phyloP scores from a whole-genome alignment of 2,797 vertebrate genomes.

The Eurystomus glaucurus region DNA sequence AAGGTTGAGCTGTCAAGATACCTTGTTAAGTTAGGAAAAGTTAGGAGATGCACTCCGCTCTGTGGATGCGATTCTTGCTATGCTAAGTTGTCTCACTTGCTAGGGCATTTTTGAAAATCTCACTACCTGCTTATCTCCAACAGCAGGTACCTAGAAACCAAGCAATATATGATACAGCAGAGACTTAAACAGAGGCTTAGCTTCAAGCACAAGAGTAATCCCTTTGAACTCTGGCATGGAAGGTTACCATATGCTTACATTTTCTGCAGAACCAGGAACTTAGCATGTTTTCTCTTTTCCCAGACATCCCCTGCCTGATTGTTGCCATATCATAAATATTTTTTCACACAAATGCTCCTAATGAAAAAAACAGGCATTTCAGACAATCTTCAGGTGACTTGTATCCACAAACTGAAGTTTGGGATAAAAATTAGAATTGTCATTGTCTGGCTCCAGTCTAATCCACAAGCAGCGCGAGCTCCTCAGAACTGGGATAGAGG shows the following conservation, averaged over 20 bases:
- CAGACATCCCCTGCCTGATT: background rate
- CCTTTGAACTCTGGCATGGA: background rate
- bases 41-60: background rate
- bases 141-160: background rate
- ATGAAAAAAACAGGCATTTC: background rate
- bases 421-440: background rate
- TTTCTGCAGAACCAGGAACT: background rate
- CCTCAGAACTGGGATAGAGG: background rate
- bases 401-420: background rate
- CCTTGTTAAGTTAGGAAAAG: background rate
- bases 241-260: background rate
- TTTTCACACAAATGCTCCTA: background rate
- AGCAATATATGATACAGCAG: background rate
- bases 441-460: background rate
- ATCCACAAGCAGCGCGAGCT: background rate
- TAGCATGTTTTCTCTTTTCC: background rate
- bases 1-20: background rate
- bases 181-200: constrained; percentile 14
- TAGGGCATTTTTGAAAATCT: background rate
- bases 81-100: background rate
- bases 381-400: background rate
- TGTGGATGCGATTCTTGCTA: background rate
- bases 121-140: background rate
- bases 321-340: background rate
- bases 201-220: constrained; percentile 17